phyloP scores from a whole-genome alignment of 2,113 vertebrate species.

The Neolamprologus brichardi region DNA sequence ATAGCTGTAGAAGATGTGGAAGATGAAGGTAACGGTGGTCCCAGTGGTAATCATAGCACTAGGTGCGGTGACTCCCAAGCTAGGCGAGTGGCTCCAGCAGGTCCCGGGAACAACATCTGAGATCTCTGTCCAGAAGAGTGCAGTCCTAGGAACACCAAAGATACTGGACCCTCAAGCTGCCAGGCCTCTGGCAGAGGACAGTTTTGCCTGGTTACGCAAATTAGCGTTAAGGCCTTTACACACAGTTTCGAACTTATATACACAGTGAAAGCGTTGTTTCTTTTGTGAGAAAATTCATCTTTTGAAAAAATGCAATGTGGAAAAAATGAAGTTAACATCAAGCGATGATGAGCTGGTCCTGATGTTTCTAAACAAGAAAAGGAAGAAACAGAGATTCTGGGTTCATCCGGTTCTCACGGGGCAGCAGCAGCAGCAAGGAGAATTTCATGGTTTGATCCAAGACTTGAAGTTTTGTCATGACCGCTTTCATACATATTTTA shows the following conservation, averaged over 20 bases:
- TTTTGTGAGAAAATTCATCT: not conserved
- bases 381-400: not conserved
- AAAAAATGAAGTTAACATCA: not conserved
- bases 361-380: not conserved
- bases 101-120: not conserved
- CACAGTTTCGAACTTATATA: not conserved
- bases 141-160: accelerated
- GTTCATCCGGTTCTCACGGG: not conserved
- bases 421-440: not conserved
- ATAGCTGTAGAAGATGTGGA: not conserved
- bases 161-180: not conserved
- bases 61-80: accelerated
- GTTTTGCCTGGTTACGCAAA: not conserved
- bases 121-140: not conserved
- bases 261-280: not conserved
- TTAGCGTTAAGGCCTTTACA: not conserved
- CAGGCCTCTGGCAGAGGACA: not conserved
- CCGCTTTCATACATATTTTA: not conserved
- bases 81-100: not conserved
- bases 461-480: not conserved
- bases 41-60: accelerated
- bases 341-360: not conserved
- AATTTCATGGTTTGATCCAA: not conserved
- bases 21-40: not conserved
- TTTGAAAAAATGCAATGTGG: not conserved